Base-by-base conservation (phyloP, 2,888 invertebrate genomes). In the Latheticus oryzae region DNA sequence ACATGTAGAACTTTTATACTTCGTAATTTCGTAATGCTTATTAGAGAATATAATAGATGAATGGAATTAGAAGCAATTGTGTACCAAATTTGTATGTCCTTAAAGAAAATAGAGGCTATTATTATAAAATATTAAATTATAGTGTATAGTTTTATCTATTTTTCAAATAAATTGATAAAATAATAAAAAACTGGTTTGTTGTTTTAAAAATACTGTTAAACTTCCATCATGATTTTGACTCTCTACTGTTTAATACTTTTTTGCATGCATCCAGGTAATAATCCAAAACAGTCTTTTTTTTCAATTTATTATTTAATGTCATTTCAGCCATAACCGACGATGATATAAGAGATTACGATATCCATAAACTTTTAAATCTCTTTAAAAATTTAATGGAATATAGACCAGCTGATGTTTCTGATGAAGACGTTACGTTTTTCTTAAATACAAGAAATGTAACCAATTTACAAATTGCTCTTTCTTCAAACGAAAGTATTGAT, bases 161-260 rank as follows among this genome's bases (percentile, higher is more conserved):
- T 45, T 45, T 45, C 21, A 45, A 45, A 45, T 45, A 45, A 45
- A 45, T 32, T 45, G 17, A n/a, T 38, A 38, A 21, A n/a, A n/a
- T n/a, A n/a, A 23, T 38, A 38, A 37, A 19, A 15, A n/a, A n/a
- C 8, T 26, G 26, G 4, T 26, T 26, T 3, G 5, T 3, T n/a
- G 26, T n/a, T n/a, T n/a, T n/a, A n/a, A n/a, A n/a, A n/a, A n/a
- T n/a, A n/a, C n/a, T n/a, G n/a, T n/a, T n/a, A n/a, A n/a, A n/a
- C n/a, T n/a, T n/a, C n/a, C n/a, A n/a, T n/a, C n/a, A n/a, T n/a
- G n/a, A n/a, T n/a, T n/a, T 24, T 5, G 24, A 24, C 24, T 21
- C 23, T 24, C 9, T 24, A 8, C 5, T 19, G 5, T 19, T 19
- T 19, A 19, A 19, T 19, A 3, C 21, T 19, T 19, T 19, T 19